phyloP scores from a whole-genome alignment of 2,888 invertebrate species.

The Pediacus dermestoides region DNA sequence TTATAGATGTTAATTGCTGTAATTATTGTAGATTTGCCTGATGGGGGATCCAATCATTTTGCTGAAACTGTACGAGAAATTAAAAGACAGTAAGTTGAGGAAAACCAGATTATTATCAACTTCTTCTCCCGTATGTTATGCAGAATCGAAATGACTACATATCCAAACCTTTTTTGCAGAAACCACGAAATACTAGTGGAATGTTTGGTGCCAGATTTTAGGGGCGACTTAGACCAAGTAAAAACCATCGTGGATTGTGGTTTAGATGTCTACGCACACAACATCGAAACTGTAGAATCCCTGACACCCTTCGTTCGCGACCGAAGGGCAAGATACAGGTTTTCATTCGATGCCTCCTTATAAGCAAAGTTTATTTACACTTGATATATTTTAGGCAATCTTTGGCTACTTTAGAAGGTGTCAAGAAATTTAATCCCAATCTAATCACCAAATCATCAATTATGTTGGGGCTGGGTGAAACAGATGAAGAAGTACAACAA shows the following conservation, averaged over 20 bases:
- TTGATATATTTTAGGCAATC: constrained; percentile 64
- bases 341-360: constrained; percentile 17
- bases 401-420: constrained; percentile 73
- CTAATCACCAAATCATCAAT: constrained; percentile 96
- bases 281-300: constrained; percentile 93
- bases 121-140: not conserved
- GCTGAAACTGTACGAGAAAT: constrained; percentile 87
- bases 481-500: constrained; percentile 79
- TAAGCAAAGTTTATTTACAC: not conserved
- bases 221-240: constrained; percentile 74
- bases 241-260: constrained; percentile 74
- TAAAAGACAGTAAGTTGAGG: constrained; percentile 64
- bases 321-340: constrained; percentile 82
- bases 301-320: constrained; percentile 92
- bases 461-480: constrained; percentile 95
- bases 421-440: constrained; percentile 74
- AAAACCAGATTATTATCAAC: constrained; percentile 8
- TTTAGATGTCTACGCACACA: constrained; percentile 96
- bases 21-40: constrained; percentile 70
- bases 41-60: constrained; percentile 93
- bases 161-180: constrained; percentile 46
- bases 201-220: constrained; percentile 95
- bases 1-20: constrained; percentile 5
- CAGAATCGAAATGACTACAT: not conserved
- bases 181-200: constrained; percentile 88